phyloP scores from a whole-genome alignment of 2,113 vertebrate species.

The Phylloscopus trochilus region DNA sequence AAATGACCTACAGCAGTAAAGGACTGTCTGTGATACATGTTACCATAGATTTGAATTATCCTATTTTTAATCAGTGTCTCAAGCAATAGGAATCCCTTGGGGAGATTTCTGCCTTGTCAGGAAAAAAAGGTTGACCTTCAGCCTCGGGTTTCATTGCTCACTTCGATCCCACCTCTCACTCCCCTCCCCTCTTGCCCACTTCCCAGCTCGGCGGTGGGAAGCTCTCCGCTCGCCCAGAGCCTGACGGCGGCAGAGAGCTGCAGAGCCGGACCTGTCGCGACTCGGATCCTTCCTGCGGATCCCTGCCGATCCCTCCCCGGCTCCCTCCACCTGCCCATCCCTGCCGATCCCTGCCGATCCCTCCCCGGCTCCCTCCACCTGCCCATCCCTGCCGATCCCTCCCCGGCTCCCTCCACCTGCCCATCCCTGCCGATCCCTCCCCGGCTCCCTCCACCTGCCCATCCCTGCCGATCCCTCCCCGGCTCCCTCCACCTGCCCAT shows the following conservation, averaged over 20 bases:
- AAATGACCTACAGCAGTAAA: neutral
- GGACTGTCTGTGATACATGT: neutral
- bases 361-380: neutral
- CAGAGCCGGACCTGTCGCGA: accelerated
- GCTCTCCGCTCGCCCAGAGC: accelerated
- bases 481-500: no score
- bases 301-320: accelerated
- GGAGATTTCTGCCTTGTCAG: neutral
- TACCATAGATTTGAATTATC: neutral
- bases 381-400: accelerated
- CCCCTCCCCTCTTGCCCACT: neutral
- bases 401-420: neutral
- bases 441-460: no score
- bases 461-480: no score
- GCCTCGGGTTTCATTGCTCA: neutral
- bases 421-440: no score
- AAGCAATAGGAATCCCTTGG: neutral
- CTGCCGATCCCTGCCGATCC: no score
- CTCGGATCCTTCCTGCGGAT: neutral
- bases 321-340: neutral
- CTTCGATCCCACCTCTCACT: neutral
- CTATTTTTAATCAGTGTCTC: neutral
- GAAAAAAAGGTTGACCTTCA: neutral
- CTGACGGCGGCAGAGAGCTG: accelerated
- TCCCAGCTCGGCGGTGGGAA: accelerated